These are phyloP conservation scores for Acanthurus leucopareius DNA, from an alignment of 2,797 vertebrate genomes.

Conservation along the genomic window DNA sequence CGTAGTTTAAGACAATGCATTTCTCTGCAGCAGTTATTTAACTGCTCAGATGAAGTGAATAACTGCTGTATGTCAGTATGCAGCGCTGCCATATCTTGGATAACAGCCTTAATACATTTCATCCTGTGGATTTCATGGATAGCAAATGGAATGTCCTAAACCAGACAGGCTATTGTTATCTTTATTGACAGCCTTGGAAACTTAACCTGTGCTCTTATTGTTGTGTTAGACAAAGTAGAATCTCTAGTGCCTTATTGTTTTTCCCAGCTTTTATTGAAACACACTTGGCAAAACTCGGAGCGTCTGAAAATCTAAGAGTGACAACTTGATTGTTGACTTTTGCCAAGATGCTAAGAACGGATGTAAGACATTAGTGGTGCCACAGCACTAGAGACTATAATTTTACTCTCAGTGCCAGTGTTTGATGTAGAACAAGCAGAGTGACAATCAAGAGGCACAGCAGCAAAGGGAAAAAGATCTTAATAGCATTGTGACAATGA, in stretches of 20 bases:
- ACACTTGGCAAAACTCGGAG: constrained; percentile 17
- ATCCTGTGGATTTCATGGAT: constrained; percentile 54
- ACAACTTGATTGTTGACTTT: constrained; percentile 49
- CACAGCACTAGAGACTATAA: constrained; percentile 33
- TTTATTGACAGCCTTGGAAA: constrained; percentile 42
- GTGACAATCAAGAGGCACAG: constrained; percentile 53
- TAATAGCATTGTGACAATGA: constrained; percentile 25
- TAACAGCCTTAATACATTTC: constrained; percentile 52
- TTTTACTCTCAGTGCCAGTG: constrained; percentile 36
- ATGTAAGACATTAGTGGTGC: constrained; percentile 46
- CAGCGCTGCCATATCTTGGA: constrained; percentile 51
- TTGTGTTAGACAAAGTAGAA: constrained; percentile 26
- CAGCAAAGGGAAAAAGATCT: constrained; percentile 29
- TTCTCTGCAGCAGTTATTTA: constrained; percentile 36
- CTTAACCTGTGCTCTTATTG: constrained; percentile 41
- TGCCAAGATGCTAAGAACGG: constrained; percentile 54
- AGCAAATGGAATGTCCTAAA: constrained; percentile 38
- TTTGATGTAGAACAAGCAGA: constrained; percentile 64
- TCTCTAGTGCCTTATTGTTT: constrained; percentile 15
- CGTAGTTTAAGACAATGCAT: constrained; percentile 14
- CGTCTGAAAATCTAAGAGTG: constrained; percentile 13
- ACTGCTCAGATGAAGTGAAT: constrained; percentile 36
- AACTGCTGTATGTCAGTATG: constrained; percentile 46
- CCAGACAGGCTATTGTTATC: constrained; percentile 38
- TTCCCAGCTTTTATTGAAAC: neutral